Conservation (phyloP, 2,888 invertebrate species). For the Pyrrhia umbra region DNA sequence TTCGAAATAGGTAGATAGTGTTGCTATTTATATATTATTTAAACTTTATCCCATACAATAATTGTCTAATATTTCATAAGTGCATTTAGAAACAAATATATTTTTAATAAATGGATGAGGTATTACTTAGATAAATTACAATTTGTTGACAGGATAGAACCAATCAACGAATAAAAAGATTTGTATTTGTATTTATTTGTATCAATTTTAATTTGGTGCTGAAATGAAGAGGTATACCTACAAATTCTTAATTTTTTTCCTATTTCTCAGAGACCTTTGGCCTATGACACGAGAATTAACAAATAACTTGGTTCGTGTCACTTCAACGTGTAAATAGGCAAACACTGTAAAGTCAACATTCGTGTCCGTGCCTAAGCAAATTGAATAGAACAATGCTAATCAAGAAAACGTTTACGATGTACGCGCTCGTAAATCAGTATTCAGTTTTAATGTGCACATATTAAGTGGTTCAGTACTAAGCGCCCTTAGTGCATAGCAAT, state of each 20-base stretch:
- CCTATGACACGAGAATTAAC: conserved; percentile 10
- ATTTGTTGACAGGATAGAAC: too few species aligned
- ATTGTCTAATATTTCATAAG: too few species aligned
- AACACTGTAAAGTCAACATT: conserved; percentile 44
- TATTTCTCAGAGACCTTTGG: background rate
- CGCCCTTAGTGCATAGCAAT: conserved; percentile 50
- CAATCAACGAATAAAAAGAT: too few species aligned
- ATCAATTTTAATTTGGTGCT: background rate
- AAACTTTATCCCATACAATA: too few species aligned
- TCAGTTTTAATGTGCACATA: conserved; percentile 55
- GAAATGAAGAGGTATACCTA: background rate
- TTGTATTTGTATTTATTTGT: too few species aligned
- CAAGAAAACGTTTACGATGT: conserved; percentile 69
- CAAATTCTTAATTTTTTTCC: background rate
- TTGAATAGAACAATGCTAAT: conserved; percentile 72
- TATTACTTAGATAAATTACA: too few species aligned
- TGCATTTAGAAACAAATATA: too few species aligned
- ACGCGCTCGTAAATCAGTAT: conserved; percentile 66
- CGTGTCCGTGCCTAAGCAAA: conserved; percentile 46
- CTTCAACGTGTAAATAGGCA: conserved; percentile 10
- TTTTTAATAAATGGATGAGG: too few species aligned
- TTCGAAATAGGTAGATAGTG: too few species aligned
- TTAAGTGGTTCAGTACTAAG: conserved; percentile 55
- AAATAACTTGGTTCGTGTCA: background rate
- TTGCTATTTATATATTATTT: too few species aligned